Evolutionary conservation across 2,797 vertebrate genomes (phyloP).

Genomic region (Chelonia mydas): DNA sequence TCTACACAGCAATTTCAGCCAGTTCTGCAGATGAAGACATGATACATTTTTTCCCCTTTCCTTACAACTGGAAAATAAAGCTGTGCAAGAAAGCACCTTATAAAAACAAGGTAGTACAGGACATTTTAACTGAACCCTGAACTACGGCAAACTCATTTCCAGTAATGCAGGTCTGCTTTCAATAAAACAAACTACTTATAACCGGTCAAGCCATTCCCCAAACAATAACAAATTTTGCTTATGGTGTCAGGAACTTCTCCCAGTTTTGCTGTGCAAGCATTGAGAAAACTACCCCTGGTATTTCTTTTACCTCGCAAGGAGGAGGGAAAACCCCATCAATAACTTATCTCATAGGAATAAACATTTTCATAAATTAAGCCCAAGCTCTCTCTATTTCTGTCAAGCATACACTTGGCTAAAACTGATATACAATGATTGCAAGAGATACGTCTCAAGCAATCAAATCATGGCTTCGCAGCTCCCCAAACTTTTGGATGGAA

Average conservation of each 20-base stretch:
- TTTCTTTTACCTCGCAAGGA: constrained; percentile 50
- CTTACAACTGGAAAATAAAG: constrained; percentile 56
- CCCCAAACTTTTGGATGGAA: constrained; percentile 24
- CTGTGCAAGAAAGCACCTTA: constrained; percentile 62
- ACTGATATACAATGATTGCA: not conserved
- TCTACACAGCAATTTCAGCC: not conserved
- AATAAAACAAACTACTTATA: constrained; percentile 85
- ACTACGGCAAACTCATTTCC: constrained; percentile 87
- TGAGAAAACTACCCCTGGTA: constrained; percentile 45
- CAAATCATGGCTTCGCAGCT: constrained; percentile 3
- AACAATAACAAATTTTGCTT: constrained; percentile 86
- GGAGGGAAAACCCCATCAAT: constrained; percentile 41
- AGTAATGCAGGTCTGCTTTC: constrained; percentile 80
- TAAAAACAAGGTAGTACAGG: constrained; percentile 79
- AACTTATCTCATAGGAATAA: constrained; percentile 41
- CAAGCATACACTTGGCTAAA: constrained; percentile 23
- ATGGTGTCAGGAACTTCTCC: constrained; percentile 83
- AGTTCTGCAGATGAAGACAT: constrained; percentile 37
- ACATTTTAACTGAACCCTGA: constrained; percentile 85
- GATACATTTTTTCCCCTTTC: not conserved
- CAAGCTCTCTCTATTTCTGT: not conserved
- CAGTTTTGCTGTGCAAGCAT: constrained; percentile 78
- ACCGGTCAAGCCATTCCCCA: constrained; percentile 82
- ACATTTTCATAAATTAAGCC: constrained; percentile 50
- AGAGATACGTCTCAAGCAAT: constrained; percentile 6